A percentile compares a stretch with the other conserved stretches of the same genome.
These are phyloP conservation scores for Rostratula benghalensis DNA, from an alignment of 2,113 vertebrate species.

Conservation along the genomic window DNA sequence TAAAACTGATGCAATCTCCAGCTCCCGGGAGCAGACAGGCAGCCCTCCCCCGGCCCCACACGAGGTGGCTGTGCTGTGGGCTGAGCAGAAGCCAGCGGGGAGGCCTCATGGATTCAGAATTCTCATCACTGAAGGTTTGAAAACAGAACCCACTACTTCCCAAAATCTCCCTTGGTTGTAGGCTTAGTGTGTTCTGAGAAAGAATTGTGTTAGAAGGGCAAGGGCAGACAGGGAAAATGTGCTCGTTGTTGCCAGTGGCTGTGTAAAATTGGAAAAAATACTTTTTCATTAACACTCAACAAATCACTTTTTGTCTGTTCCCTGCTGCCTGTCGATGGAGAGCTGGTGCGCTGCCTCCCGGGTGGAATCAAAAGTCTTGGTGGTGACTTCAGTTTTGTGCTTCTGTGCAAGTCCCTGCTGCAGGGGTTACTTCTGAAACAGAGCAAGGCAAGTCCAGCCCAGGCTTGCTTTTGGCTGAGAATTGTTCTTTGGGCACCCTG, in stretches of 20 bases:
- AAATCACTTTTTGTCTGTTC: not conserved
- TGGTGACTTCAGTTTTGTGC: not conserved
- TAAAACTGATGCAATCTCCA: not conserved
- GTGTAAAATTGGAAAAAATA: not conserved
- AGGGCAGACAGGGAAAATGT: not conserved
- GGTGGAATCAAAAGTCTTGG: not conserved
- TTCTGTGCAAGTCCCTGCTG: not conserved
- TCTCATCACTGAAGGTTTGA: not conserved
- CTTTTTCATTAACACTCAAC: not conserved
- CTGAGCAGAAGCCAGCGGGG: not conserved
- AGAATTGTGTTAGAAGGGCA: not conserved
- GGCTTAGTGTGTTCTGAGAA: not conserved
- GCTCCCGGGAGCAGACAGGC: not conserved
- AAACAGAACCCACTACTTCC: rapidly evolving
- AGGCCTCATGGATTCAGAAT: not conserved
- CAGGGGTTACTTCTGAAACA: not conserved
- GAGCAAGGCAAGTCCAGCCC: not conserved
- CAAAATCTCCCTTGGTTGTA: not conserved
- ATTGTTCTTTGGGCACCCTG: not conserved
- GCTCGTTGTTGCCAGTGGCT: not conserved
- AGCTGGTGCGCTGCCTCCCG: not conserved
- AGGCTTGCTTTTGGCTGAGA: rapidly evolving
- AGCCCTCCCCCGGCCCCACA: not conserved
- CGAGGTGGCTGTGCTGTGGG: not conserved
- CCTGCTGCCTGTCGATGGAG: rapidly evolving